These are phyloP conservation scores for western clawed frog (Xenopus tropicalis) DNA, from an alignment of 2,113 vertebrate genomes.

Conservation along the genomic window DNA sequence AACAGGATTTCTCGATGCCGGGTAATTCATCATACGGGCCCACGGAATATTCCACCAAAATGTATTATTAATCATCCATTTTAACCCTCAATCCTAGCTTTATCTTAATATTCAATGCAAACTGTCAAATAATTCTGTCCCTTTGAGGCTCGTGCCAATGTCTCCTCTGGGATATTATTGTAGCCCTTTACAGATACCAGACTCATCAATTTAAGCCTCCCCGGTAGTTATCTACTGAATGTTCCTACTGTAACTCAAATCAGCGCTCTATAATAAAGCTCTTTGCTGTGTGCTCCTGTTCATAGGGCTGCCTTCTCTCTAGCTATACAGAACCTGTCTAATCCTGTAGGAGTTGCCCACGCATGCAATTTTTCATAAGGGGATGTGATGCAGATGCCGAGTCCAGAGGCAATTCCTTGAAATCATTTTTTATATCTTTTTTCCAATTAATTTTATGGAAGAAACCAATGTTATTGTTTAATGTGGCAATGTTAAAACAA, in stretches of 20 bases:
- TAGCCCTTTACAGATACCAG: background rate
- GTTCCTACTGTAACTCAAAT: conserved; percentile 5
- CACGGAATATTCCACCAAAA: background rate
- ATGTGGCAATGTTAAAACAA: too few species aligned
- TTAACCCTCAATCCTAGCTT: background rate
- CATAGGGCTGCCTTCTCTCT: too few species aligned
- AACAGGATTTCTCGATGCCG: background rate
- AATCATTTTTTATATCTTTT: too few species aligned
- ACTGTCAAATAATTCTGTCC: conserved; percentile 9
- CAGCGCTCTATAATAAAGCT: background rate
- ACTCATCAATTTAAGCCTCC: conserved; percentile 16
- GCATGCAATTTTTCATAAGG: too few species aligned
- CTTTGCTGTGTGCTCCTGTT: too few species aligned
- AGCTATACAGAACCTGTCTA: too few species aligned
- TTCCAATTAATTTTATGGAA: too few species aligned
- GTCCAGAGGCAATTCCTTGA: too few species aligned
- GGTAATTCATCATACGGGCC: conserved; percentile 27
- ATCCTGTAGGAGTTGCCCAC: too few species aligned
- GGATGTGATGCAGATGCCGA: too few species aligned
- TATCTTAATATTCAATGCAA: background rate
- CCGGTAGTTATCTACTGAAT: conserved; percentile 14
- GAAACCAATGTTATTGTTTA: too few species aligned
- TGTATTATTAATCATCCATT: conserved; percentile 22
- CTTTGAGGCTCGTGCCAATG: conserved; percentile 2
- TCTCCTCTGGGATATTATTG: conserved; percentile 4